Evolutionary conservation across 1,140 invertebrate species (phyloP).

Genomic region (Dysdera silvatica): DNA sequence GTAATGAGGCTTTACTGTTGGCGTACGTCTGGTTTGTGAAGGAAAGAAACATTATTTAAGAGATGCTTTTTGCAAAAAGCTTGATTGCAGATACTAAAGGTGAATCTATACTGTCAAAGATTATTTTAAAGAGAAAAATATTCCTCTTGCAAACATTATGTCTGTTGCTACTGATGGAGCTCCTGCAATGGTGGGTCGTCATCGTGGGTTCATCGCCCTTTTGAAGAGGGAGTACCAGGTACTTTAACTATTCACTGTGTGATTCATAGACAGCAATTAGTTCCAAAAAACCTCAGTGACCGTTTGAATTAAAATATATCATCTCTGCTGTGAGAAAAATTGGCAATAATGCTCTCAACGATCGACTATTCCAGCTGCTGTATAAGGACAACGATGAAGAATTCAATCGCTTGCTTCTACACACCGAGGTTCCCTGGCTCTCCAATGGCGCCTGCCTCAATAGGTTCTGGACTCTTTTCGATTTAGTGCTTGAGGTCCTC

Average conservation of each 20-base stretch:
- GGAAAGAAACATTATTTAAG: not conserved
- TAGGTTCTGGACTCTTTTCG: constrained; percentile 27
- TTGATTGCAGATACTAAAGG: not conserved
- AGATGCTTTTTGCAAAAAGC: not conserved
- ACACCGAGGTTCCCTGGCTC: not conserved
- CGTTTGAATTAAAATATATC: not conserved
- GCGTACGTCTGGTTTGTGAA: not conserved
- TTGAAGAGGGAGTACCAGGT: constrained; percentile 36
- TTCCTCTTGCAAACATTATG: not conserved
- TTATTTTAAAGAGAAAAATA: not conserved
- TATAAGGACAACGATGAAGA: constrained; percentile 32
- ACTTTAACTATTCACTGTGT: constrained; percentile 27
- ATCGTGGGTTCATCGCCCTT: too few relatives aligned
- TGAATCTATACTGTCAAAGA: not conserved
- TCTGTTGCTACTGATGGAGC: not conserved
- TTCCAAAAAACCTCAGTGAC: not conserved
- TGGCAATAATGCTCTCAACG: constrained; percentile 23
- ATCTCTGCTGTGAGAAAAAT: constrained; percentile 28
- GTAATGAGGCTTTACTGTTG: not conserved
- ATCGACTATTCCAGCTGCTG: constrained; percentile 29
- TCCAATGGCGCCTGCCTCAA: constrained; percentile 30
- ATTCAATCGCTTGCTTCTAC: constrained; percentile 23
- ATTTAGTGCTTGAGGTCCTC: constrained; percentile 7
- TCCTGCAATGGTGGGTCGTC: too few relatives aligned
- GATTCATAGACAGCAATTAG: constrained; percentile 29